Conservation (phyloP, 2,797 vertebrate genomes). For the Morus bassanus region DNA sequence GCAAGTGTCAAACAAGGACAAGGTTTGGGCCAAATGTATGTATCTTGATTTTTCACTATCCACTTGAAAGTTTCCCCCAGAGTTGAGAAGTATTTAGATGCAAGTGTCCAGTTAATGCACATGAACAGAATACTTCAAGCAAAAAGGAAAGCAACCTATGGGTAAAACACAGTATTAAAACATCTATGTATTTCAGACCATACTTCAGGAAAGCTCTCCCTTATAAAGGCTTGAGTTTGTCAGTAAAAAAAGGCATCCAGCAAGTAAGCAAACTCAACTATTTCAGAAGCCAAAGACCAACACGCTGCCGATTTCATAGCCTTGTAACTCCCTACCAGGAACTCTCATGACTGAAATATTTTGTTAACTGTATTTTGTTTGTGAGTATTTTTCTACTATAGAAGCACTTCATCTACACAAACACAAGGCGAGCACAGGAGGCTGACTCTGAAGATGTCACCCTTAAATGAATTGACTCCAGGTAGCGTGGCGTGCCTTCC, state of each 20-base stretch:
- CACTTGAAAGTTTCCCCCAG: not conserved
- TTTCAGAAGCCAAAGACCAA: not conserved
- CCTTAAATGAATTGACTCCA: not conserved
- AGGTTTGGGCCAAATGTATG: accelerated
- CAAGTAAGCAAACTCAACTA: not conserved
- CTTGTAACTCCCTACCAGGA: not conserved
- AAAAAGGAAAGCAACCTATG: not conserved
- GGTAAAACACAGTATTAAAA: not conserved
- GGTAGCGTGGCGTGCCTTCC: not conserved
- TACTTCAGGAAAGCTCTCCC: not conserved
- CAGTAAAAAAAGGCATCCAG: not conserved
- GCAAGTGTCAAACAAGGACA: not conserved
- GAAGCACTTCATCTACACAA: not conserved
- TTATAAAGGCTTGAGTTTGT: not conserved
- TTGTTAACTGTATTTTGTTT: not conserved
- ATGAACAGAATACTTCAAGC: not conserved
- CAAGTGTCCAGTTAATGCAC: not conserved
- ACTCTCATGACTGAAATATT: not conserved
- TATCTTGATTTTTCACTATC: not conserved
- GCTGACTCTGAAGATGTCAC: not conserved
- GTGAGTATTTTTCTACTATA: not conserved
- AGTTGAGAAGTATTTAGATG: not conserved
- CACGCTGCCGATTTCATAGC: not conserved
- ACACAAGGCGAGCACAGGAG: not conserved
- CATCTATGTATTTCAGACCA: not conserved